phyloP scores from a whole-genome alignment of 2,113 vertebrate genomes.

The Tragelaphus scriptus region DNA sequence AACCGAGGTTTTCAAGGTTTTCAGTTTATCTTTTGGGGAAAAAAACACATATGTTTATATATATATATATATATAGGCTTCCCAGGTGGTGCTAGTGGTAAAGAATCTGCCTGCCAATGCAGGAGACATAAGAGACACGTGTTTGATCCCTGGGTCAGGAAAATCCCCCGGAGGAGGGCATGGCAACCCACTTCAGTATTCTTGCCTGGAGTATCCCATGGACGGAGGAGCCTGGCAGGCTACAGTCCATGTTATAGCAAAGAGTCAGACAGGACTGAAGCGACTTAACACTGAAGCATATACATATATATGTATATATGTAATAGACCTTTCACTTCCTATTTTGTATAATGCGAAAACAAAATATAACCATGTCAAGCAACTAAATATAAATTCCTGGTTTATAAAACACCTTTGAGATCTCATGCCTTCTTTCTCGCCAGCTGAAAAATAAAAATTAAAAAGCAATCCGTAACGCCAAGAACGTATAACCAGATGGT shows the following conservation, averaged over 20 bases:
- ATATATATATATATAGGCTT: not conserved
- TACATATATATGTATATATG: no score
- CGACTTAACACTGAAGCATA: not conserved
- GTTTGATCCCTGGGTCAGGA: not conserved
- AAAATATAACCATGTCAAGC: not conserved
- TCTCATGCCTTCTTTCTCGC: slow-evolving; percentile 12
- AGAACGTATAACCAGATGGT: slow-evolving; percentile 63
- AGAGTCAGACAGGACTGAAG: not conserved
- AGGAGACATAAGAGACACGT: not conserved
- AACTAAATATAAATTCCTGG: slow-evolving; percentile 15
- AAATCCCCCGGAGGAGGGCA: not conserved
- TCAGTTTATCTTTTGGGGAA: not conserved
- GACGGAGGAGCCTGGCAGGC: not conserved
- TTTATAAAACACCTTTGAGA: slow-evolving; percentile 43
- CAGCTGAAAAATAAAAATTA: slow-evolving; percentile 9
- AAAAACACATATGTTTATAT: not conserved
- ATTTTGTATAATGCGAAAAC: not conserved
- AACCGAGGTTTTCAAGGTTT: slow-evolving; percentile 27
- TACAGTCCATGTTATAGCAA: not conserved
- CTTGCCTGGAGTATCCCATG: not conserved
- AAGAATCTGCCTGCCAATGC: not conserved
- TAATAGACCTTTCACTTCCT: not conserved
- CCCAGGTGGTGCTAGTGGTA: not conserved
- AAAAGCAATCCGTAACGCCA: slow-evolving; percentile 18
- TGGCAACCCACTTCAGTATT: not conserved